Conservation (phyloP, 2,797 vertebrate species). For the Melanotaenia nigrans region DNA sequence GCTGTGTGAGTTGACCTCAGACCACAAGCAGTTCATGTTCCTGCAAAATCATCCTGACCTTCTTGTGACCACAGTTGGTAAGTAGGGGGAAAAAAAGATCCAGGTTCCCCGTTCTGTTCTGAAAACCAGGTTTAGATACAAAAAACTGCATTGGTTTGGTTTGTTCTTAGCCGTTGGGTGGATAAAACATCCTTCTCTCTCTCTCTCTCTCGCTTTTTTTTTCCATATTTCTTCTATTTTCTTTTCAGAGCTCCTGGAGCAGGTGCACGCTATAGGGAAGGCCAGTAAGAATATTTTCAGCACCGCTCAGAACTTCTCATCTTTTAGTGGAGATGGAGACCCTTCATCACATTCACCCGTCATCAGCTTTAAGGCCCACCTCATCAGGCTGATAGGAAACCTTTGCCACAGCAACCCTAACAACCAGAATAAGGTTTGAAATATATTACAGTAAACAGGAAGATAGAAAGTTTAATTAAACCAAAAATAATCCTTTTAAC, state of each 20-base stretch:
- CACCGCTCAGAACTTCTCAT: slow-evolving; percentile 79
- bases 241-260: slow-evolving; percentile 85
- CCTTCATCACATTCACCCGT: slow-evolving; percentile 76
- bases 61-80: slow-evolving; percentile 88
- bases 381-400: slow-evolving; percentile 95
- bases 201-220: too few relatives aligned
- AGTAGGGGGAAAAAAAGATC: slow-evolving; percentile 36
- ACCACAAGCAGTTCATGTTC: slow-evolving; percentile 81
- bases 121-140: background rate
- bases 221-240: background rate
- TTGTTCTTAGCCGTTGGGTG: background rate
- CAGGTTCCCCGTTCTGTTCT: background rate
- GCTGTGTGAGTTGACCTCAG: slow-evolving; percentile 94
- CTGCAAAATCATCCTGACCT: slow-evolving; percentile 89
- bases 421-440: slow-evolving; percentile 93
- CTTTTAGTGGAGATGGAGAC: slow-evolving; percentile 66
- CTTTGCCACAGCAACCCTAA: slow-evolving; percentile 87
- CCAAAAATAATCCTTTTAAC: background rate
- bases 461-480: too few relatives aligned
- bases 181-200: background rate
- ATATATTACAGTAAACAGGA: background rate
- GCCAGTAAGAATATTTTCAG: slow-evolving; percentile 88
- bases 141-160: background rate
- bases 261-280: slow-evolving; percentile 89
- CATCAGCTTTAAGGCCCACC: slow-evolving; percentile 93